Conservation (phyloP, 2,113 vertebrate genomes). For the Scytalopus superciliaris region DNA sequence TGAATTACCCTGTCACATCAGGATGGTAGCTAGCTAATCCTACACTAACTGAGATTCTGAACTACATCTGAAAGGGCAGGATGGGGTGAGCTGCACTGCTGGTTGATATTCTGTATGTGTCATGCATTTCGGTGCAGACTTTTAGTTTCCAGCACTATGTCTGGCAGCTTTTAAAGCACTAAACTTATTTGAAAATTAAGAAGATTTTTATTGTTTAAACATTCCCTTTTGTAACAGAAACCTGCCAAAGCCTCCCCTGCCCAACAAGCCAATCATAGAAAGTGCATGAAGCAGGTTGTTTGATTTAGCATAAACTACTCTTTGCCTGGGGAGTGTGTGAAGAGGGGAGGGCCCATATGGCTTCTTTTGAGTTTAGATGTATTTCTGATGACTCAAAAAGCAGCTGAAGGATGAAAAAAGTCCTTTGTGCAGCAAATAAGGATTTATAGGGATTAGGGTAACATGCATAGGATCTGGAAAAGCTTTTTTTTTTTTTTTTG, state of each 20-base stretch:
- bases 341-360: neutral
- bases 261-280: neutral
- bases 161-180: neutral
- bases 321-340: neutral
- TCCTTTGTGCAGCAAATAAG: constrained; percentile 21
- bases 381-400: constrained; percentile 3
- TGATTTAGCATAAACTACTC: neutral
- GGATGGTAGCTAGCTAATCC: neutral
- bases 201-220: constrained; percentile 17
- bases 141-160: neutral
- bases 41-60: constrained; percentile 5
- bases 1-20: constrained; percentile 8
- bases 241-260: neutral
- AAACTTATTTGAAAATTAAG: constrained; percentile 10
- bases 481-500: constrained; percentile 23
- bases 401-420: constrained; percentile 32
- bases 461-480: constrained; percentile 22
- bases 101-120: neutral
- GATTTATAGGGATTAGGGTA: constrained; percentile 52
- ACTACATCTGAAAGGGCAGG: constrained; percentile 8
- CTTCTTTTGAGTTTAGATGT: constrained; percentile 16
- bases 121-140: neutral
- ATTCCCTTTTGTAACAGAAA: neutral
- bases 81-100: neutral
- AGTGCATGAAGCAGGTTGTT: neutral